phyloP scores from a whole-genome alignment of 2,113 vertebrate genomes.

The Rhynchopsitta pachyrhyncha region DNA sequence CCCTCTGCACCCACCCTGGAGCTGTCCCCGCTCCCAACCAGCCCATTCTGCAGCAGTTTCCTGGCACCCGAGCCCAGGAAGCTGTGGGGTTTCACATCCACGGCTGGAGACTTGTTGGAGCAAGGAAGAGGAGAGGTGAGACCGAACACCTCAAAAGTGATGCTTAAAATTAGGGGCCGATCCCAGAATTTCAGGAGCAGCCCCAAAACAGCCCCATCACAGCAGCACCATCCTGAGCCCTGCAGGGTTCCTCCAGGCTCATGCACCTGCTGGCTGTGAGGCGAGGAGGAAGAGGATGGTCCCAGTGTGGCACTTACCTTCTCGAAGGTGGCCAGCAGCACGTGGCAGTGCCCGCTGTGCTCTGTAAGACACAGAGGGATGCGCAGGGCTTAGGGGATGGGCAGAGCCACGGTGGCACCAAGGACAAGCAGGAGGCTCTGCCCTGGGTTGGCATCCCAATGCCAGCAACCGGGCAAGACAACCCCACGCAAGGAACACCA shows the following conservation, averaged over 20 bases:
- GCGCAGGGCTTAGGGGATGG: rapidly evolving
- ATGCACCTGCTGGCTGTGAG: rapidly evolving
- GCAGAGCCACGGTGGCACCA: rapidly evolving
- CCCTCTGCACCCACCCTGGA: rapidly evolving
- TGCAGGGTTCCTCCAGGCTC: background rate
- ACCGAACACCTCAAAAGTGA: background rate
- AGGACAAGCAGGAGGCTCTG: background rate
- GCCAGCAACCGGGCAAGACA: background rate
- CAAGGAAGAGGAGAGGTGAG: background rate
- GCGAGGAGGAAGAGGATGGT: background rate
- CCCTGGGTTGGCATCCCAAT: background rate
- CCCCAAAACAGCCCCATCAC: background rate
- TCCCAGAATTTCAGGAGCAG: background rate
- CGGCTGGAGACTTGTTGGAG: background rate
- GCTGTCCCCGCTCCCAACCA: background rate
- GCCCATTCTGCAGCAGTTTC: background rate
- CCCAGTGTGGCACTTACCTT: constrained; percentile 79
- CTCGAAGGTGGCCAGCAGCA: constrained; percentile 95
- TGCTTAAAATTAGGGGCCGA: background rate
- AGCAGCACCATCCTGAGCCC: background rate
- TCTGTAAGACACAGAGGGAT: constrained; percentile 77
- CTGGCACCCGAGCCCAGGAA: background rate
- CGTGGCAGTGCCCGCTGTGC: constrained; percentile 91
- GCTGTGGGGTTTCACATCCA: background rate
- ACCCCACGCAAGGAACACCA: background rate